Percentiles rank a stretch among this genome's conserved stretches.
phyloP scores from a whole-genome alignment of 2,888 invertebrate genomes.

The Dioctria linearis region DNA sequence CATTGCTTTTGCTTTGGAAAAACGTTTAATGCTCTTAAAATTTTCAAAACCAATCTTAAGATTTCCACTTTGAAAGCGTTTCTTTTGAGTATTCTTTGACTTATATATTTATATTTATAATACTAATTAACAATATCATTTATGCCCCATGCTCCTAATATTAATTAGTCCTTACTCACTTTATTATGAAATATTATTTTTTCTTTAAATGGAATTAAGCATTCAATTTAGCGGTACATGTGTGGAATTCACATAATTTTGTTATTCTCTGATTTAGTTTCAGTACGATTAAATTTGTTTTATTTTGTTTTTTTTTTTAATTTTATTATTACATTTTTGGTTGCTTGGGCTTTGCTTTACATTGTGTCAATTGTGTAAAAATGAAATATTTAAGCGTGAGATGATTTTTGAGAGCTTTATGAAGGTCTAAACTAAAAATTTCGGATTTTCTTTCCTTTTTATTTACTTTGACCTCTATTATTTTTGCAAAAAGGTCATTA shows the following conservation, averaged over 20 bases:
- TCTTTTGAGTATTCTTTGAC: conserved; percentile 41
- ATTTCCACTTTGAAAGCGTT: background rate
- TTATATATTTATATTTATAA: conserved; percentile 26
- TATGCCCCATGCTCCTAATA: conserved; percentile 11
- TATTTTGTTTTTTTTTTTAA: background rate
- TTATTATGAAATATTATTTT: background rate
- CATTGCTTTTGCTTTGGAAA: conserved; percentile 7
- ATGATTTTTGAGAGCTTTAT: background rate
- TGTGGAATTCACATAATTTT: conserved; percentile 7
- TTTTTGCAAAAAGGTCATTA: too few species aligned
- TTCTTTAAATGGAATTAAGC: background rate
- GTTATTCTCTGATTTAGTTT: conserved; percentile 56
- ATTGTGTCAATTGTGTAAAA: background rate
- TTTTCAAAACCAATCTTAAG: background rate
- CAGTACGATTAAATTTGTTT: conserved; percentile 48
- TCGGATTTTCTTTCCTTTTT: too few species aligned
- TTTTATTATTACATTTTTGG: too few species aligned
- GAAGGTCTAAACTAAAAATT: too few species aligned
- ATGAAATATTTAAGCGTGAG: background rate
- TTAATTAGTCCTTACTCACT: background rate
- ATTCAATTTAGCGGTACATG: conserved; percentile 10
- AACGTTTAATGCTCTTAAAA: background rate
- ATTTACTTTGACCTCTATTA: too few species aligned
- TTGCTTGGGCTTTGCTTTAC: background rate
- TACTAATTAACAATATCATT: conserved; percentile 49